Evolutionary conservation across 1,140 invertebrate genomes (phyloP).

Genomic region (Cydia pomonella): DNA sequence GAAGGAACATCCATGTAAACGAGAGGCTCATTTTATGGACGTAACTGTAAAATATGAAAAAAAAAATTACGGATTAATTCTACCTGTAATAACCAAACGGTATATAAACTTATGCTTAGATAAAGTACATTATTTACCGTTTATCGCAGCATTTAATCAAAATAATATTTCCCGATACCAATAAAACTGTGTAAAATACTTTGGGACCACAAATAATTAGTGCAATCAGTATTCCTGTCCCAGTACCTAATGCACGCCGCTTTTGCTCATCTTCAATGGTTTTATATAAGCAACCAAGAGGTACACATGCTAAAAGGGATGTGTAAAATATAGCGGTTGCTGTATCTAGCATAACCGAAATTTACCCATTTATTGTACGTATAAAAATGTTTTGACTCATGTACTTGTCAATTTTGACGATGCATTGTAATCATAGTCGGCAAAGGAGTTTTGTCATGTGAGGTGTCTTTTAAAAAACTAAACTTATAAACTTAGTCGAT

Average conservation of each 20-base stretch:
- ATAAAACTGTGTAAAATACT: conserved; percentile 54
- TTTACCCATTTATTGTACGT: neutral
- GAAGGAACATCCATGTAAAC: conserved; percentile 63
- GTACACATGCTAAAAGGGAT: conserved; percentile 57
- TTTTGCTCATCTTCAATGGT: conserved; percentile 52
- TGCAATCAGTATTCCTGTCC: conserved; percentile 57
- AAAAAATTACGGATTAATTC: neutral
- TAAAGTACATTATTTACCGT: conserved; percentile 48
- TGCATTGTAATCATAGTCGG: neutral
- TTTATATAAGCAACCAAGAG: conserved; percentile 60
- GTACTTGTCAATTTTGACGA: conserved; percentile 19
- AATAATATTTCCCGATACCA: conserved; percentile 67
- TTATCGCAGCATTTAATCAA: conserved; percentile 67
- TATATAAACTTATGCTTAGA: too few relatives aligned
- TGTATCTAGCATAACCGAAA: neutral
- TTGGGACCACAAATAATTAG: conserved; percentile 58
- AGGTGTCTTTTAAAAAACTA: neutral
- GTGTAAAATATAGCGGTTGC: conserved; percentile 48
- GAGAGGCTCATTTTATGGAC: conserved; percentile 63
- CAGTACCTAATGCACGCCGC: conserved; percentile 63
- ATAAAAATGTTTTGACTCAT: conserved; percentile 11
- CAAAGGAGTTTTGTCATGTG: neutral
- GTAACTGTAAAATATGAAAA: conserved; percentile 52
- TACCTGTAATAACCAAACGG: too few relatives aligned
- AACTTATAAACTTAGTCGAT: neutral